Percentiles rank a stretch among this genome's conserved stretches.
Evolutionary conservation across 1,140 invertebrate genomes (phyloP).

Genomic region (Habropoda laboriosa): DNA sequence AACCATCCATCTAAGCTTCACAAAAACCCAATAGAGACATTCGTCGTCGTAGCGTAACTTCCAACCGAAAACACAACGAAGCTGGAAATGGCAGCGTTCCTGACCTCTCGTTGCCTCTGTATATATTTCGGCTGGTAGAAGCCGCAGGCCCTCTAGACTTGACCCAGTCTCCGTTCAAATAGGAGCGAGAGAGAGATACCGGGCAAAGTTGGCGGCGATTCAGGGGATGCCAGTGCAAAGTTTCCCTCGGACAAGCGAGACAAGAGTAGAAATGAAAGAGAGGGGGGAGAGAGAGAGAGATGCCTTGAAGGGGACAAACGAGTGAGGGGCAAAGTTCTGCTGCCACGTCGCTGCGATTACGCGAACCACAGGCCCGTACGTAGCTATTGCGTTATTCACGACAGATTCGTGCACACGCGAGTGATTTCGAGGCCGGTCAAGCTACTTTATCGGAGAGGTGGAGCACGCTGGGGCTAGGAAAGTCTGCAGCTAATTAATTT

Average conservation of each 20-base stretch:
- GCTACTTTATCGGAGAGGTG: constrained; percentile 21
- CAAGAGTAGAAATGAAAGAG: neutral
- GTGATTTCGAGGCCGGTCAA: neutral
- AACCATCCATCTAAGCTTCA: too few relatives aligned
- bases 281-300: neutral
- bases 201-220: neutral
- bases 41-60: neutral
- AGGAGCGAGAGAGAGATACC: neutral
- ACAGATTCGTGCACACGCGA: constrained; percentile 5
- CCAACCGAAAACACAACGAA: neutral
- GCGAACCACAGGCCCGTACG: constrained; percentile 16
- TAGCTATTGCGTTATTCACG: constrained; percentile 40
- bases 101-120: neutral
- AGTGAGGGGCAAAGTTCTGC: constrained; percentile 18
- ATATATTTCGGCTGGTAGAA: neutral
- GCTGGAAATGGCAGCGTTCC: neutral
- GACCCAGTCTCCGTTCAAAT: constrained; percentile 9
- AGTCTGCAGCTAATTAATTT: constrained; percentile 50
- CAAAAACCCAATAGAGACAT: too few relatives aligned
- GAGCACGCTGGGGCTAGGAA: neutral
- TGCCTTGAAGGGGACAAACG: neutral
- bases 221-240: neutral
- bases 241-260: neutral
- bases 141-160: constrained; percentile 17
- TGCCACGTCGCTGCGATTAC: constrained; percentile 30